Percentiles rank a stretch among this genome's conserved stretches.
These are phyloP conservation scores for Melieria omissa DNA, from an alignment of 2,888 invertebrate species.

Conservation along the genomic window DNA sequence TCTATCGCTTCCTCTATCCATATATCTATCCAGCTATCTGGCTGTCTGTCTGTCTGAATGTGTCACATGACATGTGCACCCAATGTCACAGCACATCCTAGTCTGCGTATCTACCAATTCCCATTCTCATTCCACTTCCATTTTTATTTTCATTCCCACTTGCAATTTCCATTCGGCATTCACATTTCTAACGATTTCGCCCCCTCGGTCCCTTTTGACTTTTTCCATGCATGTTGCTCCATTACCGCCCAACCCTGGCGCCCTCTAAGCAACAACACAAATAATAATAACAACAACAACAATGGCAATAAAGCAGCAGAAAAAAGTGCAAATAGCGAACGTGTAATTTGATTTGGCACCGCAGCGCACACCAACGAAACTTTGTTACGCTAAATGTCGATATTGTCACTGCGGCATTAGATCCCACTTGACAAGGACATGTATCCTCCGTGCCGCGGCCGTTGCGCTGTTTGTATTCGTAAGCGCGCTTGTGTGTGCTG, in stretches of 20 bases:
- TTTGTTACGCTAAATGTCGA: slow-evolving; percentile 47
- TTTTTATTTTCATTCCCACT: neutral
- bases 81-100: neutral
- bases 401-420: slow-evolving; percentile 47
- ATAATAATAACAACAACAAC: neutral
- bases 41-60: neutral
- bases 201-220: too few relatives aligned
- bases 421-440: slow-evolving; percentile 43
- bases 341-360: slow-evolving; percentile 47
- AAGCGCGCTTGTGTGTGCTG: neutral
- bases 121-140: neutral
- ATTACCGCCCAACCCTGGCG: neutral
- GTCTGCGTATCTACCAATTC: neutral
- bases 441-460: slow-evolving; percentile 28
- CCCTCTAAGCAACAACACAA: neutral
- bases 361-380: slow-evolving; percentile 29
- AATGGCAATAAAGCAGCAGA: neutral
- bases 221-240: too few relatives aligned
- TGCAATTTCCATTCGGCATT: too few relatives aligned
- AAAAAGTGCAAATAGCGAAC: slow-evolving; percentile 1
- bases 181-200: too few relatives aligned
- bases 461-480: slow-evolving; percentile 18
- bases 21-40: neutral
- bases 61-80: slow-evolving; percentile 21
- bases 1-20: neutral